Evolutionary conservation across 2,888 invertebrate genomes (phyloP).

Genomic region (Stratiomys singularior): DNA sequence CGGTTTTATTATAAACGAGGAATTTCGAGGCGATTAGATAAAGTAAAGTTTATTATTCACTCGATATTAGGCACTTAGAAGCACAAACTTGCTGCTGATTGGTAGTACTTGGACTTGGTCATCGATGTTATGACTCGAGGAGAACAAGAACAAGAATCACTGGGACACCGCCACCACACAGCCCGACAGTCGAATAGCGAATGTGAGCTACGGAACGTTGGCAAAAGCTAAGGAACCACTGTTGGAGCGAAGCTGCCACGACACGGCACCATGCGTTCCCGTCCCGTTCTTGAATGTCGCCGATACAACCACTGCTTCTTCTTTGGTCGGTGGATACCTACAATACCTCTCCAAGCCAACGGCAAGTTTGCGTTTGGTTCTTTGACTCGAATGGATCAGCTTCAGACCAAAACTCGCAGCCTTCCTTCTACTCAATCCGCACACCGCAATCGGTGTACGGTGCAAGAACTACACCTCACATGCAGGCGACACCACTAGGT

Average conservation of each 20-base stretch:
- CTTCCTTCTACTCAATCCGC: not conserved
- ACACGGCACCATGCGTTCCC: conserved; percentile 29
- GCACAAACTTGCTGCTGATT: not conserved
- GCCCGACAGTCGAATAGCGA: conserved; percentile 48
- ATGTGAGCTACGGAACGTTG: conserved; percentile 46
- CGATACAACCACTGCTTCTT: conserved; percentile 13
- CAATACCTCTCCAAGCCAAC: not conserved
- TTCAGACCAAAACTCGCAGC: not conserved
- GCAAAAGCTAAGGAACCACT: conserved; percentile 47
- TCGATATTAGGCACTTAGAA: not conserved
- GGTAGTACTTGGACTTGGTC: not conserved
- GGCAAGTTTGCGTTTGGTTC: conserved; percentile 3
- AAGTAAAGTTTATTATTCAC: too few species aligned
- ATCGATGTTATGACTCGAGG: not conserved
- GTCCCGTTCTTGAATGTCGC: conserved; percentile 27
- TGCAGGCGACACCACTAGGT: not conserved
- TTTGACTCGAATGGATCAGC: not conserved
- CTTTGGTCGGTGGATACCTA: conserved; percentile 1
- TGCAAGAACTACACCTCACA: conserved; percentile 10
- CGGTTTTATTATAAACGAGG: too few species aligned
- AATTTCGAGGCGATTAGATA: too few species aligned
- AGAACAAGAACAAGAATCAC: not conserved
- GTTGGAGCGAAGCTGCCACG: conserved; percentile 38
- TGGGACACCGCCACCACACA: conserved; percentile 35
- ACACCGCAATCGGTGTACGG: conserved; percentile 18